A percentile compares a stretch with the other conserved stretches of the same genome.
These are phyloP conservation scores for Lepus timidus DNA, from an alignment of 2,113 vertebrate genomes.

Conservation along the genomic window DNA sequence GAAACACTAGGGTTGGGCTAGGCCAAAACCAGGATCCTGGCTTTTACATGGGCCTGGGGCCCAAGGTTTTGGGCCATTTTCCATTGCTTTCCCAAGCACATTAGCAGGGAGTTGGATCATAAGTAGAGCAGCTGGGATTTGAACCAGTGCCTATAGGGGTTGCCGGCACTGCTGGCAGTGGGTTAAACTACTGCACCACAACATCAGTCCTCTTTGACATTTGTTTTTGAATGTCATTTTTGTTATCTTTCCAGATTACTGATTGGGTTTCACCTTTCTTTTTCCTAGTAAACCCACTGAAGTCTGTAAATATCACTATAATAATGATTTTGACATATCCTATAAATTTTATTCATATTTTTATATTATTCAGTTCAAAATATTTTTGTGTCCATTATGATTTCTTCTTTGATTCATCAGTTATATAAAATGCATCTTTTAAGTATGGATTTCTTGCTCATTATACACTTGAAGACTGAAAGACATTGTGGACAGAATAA, in stretches of 20 bases:
- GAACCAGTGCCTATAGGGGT: too few relatives aligned
- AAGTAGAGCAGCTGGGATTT: too few relatives aligned
- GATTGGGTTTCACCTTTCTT: constrained; percentile 4
- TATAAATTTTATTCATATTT: constrained; percentile 22
- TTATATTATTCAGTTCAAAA: constrained; percentile 23
- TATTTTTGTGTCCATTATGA: background rate
- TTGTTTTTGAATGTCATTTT: background rate
- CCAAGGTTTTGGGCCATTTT: too few relatives aligned
- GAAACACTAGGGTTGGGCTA: too few relatives aligned
- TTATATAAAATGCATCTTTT: constrained; percentile 43
- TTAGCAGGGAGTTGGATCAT: too few relatives aligned
- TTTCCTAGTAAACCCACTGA: background rate
- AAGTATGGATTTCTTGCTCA: background rate
- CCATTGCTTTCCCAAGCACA: too few relatives aligned
- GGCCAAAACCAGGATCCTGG: too few relatives aligned
- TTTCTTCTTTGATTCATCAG: background rate
- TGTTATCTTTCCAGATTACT: constrained; percentile 22
- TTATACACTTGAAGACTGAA: background rate
- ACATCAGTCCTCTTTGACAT: background rate
- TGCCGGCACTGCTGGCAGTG: too few relatives aligned
- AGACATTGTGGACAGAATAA: background rate
- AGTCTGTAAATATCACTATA: background rate
- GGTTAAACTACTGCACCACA: too few relatives aligned
- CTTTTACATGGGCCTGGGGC: too few relatives aligned
- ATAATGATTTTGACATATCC: background rate